Conservation (phyloP, 2,797 vertebrate species). For the Carduelis carduelis region DNA sequence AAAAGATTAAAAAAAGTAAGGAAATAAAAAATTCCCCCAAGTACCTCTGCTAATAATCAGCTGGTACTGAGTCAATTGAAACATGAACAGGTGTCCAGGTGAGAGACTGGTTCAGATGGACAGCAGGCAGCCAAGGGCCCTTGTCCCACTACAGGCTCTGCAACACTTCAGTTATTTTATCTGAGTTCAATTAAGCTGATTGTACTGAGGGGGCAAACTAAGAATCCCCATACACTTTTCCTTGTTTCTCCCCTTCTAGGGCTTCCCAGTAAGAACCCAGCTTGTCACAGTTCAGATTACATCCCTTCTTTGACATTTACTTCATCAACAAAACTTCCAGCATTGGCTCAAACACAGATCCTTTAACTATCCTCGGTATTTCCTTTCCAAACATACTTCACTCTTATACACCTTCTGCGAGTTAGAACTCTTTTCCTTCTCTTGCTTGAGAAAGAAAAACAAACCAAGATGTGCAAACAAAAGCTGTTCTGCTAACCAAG, state of each 20-base stretch:
- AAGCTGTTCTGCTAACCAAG: slow-evolving; percentile 17
- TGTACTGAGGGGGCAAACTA: background rate
- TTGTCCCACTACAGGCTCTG: background rate
- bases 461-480: slow-evolving; percentile 30
- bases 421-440: background rate
- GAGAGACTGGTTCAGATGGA: no score
- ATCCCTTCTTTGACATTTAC: background rate
- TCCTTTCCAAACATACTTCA: background rate
- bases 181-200: background rate
- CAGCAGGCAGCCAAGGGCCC: background rate
- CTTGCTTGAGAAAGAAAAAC: slow-evolving; percentile 11
- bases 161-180: background rate
- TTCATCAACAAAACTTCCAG: background rate
- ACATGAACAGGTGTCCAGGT: background rate
- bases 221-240: background rate
- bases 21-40: background rate
- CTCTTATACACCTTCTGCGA: background rate
- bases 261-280: background rate
- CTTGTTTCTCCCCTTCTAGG: background rate
- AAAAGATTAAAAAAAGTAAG: background rate
- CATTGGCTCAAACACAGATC: background rate
- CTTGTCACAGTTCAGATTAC: background rate
- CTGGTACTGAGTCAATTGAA: background rate
- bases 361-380: background rate
- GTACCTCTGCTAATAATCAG: background rate